phyloP scores from a whole-genome alignment of 2,797 vertebrate species.

The Chloroceryle inda region DNA sequence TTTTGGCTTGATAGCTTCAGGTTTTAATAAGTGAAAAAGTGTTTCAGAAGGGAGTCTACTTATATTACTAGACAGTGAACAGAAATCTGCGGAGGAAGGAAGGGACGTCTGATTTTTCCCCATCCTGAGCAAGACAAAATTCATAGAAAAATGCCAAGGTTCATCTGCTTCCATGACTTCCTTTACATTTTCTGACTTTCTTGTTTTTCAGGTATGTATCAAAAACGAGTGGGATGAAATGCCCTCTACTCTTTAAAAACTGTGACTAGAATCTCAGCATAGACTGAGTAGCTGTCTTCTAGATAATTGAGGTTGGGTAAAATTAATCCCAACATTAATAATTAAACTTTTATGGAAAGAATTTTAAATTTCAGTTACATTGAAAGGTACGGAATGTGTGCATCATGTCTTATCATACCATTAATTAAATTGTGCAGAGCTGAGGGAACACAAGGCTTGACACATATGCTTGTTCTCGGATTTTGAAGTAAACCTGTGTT shows the following conservation, averaged over 20 bases:
- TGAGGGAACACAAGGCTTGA: neutral
- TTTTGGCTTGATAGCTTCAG: neutral
- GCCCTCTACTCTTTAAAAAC: neutral
- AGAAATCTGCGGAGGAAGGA: neutral
- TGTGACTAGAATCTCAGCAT: neutral
- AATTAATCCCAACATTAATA: neutral
- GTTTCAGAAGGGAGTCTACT: neutral
- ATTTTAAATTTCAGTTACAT: neutral
- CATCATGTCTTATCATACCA: neutral
- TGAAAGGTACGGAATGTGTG: neutral
- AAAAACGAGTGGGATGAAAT: neutral
- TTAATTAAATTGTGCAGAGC: neutral
- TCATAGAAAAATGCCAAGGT: neutral
- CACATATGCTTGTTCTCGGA: neutral
- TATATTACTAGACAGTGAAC: neutral
- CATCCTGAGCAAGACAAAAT: neutral
- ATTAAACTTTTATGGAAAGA: neutral
- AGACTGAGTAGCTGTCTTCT: neutral
- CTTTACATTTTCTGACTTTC: neutral
- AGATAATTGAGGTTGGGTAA: neutral
- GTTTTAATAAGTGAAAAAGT: neutral
- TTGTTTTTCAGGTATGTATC: neutral
- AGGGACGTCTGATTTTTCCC: neutral
- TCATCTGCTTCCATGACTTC: neutral
- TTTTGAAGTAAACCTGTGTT: neutral